phyloP scores from a whole-genome alignment of 2,113 vertebrate genomes.

The Urocynchramus pylzowi region DNA sequence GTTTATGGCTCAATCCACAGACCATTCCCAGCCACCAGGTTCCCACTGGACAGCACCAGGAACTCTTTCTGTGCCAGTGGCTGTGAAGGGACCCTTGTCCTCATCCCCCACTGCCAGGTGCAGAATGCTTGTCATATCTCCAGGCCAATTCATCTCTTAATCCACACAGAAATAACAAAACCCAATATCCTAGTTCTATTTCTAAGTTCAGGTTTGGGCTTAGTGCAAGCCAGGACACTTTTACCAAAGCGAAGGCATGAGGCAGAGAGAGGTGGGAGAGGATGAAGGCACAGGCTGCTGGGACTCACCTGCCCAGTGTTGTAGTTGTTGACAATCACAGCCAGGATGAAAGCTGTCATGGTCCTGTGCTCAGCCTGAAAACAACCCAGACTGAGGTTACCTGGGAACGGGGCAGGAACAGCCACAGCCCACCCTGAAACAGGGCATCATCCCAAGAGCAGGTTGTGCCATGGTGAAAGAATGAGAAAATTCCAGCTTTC shows the following conservation, averaged over 20 bases:
- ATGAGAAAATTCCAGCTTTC: not conserved
- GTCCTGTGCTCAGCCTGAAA: slow-evolving; percentile 94
- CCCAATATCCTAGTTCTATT: not conserved
- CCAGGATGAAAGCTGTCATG: slow-evolving; percentile 97
- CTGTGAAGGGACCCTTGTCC: not conserved
- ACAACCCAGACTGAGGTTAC: not conserved
- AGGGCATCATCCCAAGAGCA: rapidly evolving
- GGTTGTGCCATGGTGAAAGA: not conserved
- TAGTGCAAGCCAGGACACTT: not conserved
- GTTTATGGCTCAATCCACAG: not conserved
- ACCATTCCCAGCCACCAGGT: not conserved
- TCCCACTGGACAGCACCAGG: not conserved
- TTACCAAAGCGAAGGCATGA: rapidly evolving
- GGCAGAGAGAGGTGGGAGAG: not conserved
- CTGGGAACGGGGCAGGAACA: not conserved
- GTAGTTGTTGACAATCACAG: slow-evolving; percentile 97
- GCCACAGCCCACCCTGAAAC: not conserved
- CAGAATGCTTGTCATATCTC: not conserved
- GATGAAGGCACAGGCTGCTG: not conserved
- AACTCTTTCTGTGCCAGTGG: not conserved
- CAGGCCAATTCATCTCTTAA: not conserved
- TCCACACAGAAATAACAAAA: not conserved
- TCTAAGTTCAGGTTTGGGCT: not conserved
- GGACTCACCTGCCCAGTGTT: slow-evolving; percentile 89
- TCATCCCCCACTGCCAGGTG: not conserved